phyloP scores from a whole-genome alignment of 1,140 invertebrate genomes.

The Trichonephila inaurata region DNA sequence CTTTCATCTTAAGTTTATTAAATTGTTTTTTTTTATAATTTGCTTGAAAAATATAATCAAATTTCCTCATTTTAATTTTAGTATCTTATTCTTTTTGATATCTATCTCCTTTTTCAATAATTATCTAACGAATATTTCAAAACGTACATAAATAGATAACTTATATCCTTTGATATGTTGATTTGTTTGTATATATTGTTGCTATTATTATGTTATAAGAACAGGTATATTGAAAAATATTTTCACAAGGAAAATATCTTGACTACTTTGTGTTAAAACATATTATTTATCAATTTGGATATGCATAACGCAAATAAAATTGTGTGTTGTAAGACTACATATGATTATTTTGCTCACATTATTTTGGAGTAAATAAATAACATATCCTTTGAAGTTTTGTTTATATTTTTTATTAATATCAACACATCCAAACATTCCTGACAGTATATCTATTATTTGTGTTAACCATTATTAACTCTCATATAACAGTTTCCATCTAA shows the following conservation, averaged over 20 bases:
- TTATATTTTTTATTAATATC: no score
- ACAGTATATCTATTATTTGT: no score
- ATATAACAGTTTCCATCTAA: no score
- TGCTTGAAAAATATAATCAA: no score
- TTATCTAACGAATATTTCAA: no score
- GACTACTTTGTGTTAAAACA: neutral
- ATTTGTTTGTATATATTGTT: conserved; percentile 34
- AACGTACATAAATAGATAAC: neutral
- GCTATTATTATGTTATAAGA: neutral
- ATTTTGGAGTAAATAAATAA: neutral
- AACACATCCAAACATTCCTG: no score
- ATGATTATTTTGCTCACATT: neutral
- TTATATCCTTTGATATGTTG: neutral
- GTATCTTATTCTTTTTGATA: no score
- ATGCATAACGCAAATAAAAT: neutral
- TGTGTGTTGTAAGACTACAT: neutral
- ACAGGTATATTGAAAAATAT: neutral
- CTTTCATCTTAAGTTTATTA: no score
- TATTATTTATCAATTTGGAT: neutral
- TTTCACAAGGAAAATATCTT: neutral
- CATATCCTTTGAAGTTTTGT: neutral
- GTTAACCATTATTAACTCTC: no score
- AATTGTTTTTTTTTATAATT: no score
- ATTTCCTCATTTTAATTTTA: no score
- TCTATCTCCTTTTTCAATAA: no score